These are phyloP conservation scores for Diadegma fenestrale DNA, from an alignment of 2,888 invertebrate genomes.

Conservation along the genomic window DNA sequence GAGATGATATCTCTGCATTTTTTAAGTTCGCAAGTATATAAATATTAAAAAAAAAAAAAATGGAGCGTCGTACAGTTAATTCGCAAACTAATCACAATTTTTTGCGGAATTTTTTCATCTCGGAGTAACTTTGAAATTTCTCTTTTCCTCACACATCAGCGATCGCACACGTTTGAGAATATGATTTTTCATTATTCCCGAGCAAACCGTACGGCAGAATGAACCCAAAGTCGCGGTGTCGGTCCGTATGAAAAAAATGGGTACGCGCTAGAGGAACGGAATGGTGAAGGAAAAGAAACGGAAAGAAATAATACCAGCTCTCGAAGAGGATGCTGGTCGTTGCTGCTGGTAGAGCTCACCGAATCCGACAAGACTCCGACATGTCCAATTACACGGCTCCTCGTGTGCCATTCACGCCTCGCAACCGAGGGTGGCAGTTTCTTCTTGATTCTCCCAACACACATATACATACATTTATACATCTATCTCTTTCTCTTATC, in stretches of 20 bases:
- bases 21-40: background rate
- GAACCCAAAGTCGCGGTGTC: slow-evolving; percentile 21
- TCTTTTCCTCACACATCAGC: background rate
- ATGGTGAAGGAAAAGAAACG: slow-evolving; percentile 66
- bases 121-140: background rate
- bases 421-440: slow-evolving; percentile 70
- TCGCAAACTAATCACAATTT: background rate
- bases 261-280: slow-evolving; percentile 27
- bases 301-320: slow-evolving; percentile 61
- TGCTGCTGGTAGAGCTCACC: slow-evolving; percentile 61
- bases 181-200: slow-evolving; percentile 16
- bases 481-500: slow-evolving; percentile 20
- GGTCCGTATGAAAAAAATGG: slow-evolving; percentile 37
- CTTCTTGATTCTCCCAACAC: slow-evolving; percentile 31
- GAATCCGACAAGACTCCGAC: slow-evolving; percentile 73
- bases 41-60: background rate
- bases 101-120: background rate
- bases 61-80: background rate
- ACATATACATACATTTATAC: slow-evolving; percentile 11
- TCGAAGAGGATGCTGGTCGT: slow-evolving; percentile 52
- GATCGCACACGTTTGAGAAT: slow-evolving; percentile 21
- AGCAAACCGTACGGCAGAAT: background rate
- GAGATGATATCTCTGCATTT: background rate
- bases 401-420: slow-evolving; percentile 76
- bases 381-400: slow-evolving; percentile 78